Evolutionary conservation across 2,113 vertebrate species (phyloP), one percentile per base, ranked within the genome.

Genomic region (Panurus biarmicus): DNA sequence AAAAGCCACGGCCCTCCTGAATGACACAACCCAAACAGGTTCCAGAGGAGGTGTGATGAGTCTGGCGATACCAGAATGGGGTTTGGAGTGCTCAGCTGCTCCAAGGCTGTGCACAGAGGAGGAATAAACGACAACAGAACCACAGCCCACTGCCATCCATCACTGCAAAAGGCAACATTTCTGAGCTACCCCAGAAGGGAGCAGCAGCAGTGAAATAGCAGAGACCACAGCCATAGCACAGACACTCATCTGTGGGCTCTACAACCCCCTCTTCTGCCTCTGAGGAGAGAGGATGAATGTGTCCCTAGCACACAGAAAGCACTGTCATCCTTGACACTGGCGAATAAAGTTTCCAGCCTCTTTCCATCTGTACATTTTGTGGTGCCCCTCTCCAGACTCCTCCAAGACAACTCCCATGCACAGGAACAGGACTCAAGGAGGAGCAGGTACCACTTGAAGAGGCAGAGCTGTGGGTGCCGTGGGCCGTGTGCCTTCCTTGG

Each of bases 371-470:
- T 17, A 13, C 4, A 20, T 64, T 10, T 22, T 15, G n/a, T 21
- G 21, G 18, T 79, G 42, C 5, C 29, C 7, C 44, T 50, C 79
- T 74, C 44, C 74, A 75, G 33, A 20, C 54, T 12, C 18, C 54
- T 80, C 54, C 48, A 38, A 80, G 50, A 22, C 22, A 74, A 3
- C 20, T 70, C 12, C 9, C 35, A 16, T 2, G 28, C 47, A 44
- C 45, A 66, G 3, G 2, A 14, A 9, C 2, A 22, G 1, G 0
- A 6, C 24, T 64, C 17, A 35, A 35, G 36, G 7, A 65, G 61
- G 31, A 73, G 14, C 7, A 69, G 40, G 31, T 4, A n/a, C 6
- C 26, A 16, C 38, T 2, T 24, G 5, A 48, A 69, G 33, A 14
- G 15, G 25, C 38, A 72, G 35, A 72, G 6, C 57, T 57, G 1